These are phyloP conservation scores for Phymatocera aterrima DNA, from an alignment of 2,888 invertebrate species.

Conservation along the genomic window DNA sequence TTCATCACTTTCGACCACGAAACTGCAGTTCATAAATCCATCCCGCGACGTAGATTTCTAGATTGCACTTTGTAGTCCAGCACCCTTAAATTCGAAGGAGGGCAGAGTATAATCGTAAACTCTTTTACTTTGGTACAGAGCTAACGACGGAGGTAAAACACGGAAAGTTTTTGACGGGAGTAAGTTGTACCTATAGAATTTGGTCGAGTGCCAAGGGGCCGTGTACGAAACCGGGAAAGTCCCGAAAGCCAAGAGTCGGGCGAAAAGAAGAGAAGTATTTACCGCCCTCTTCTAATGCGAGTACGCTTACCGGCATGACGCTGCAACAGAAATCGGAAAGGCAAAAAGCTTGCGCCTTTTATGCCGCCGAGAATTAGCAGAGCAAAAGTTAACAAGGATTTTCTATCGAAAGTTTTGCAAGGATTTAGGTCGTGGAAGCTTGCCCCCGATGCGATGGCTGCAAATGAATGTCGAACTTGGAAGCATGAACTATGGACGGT, in stretches of 20 bases:
- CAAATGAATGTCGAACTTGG: background rate
- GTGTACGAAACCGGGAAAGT: conserved; percentile 34
- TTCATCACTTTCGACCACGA: background rate
- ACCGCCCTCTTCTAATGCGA: conserved; percentile 40
- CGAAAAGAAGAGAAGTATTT: conserved; percentile 32
- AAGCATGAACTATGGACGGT: conserved; percentile 20
- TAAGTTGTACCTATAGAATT: conserved; percentile 40
- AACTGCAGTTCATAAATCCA: background rate
- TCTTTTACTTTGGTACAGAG: conserved; percentile 21
- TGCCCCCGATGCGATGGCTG: background rate
- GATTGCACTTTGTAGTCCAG: conserved; percentile 21
- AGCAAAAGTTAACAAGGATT: conserved; percentile 25
- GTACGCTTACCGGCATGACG: conserved; percentile 28
- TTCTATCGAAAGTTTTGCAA: background rate
- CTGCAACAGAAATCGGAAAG: background rate
- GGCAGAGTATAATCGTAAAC: background rate
- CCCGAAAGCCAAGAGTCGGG: conserved; percentile 32
- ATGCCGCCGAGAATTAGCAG: background rate
- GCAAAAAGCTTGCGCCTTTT: conserved; percentile 10
- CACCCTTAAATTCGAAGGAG: background rate
- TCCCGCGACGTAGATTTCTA: conserved; percentile 7
- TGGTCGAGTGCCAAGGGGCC: conserved; percentile 38
- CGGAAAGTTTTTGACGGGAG: conserved; percentile 36
- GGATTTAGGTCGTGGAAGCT: background rate
- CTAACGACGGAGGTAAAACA: conserved; percentile 38